Conservation (phyloP, 2,113 vertebrate species). For the Eupsittula cactorum region DNA sequence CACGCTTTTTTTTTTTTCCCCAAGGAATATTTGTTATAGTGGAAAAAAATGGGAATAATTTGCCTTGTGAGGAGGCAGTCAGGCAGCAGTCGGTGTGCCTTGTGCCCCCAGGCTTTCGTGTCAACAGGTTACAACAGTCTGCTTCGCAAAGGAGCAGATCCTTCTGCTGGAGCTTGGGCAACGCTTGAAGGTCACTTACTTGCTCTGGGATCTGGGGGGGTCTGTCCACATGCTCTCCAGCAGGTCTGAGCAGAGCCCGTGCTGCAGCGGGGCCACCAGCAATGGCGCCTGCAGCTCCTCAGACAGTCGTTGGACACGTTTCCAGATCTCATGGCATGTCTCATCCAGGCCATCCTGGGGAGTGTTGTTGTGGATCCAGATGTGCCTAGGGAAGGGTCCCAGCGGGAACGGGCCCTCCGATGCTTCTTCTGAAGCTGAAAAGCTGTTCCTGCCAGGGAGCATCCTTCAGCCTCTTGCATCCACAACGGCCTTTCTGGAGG, state of each 20-base stretch:
- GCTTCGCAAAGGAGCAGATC: background rate
- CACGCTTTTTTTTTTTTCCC: background rate
- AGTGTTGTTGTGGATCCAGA: slow-evolving; percentile 80
- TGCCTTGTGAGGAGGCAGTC: background rate
- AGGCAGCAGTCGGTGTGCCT: rapidly evolving
- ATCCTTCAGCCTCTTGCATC: slow-evolving; percentile 17
- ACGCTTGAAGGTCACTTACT: slow-evolving; percentile 19
- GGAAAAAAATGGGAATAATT: background rate
- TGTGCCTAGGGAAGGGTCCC: slow-evolving; percentile 79
- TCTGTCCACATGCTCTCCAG: background rate
- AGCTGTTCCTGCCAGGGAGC: background rate
- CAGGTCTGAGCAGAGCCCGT: background rate
- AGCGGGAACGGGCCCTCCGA: slow-evolving; percentile 55
- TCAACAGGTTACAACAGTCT: background rate
- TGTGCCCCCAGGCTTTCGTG: rapidly evolving
- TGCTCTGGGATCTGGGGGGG: background rate
- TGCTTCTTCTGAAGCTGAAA: background rate
- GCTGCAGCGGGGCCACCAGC: background rate
- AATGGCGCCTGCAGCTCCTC: slow-evolving; percentile 36
- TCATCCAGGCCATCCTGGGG: slow-evolving; percentile 78
- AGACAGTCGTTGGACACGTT: slow-evolving; percentile 52
- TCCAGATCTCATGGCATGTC: slow-evolving; percentile 81
- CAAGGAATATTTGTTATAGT: background rate
- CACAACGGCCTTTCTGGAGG: background rate
- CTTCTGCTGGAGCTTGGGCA: background rate